phyloP scores from a whole-genome alignment of 2,113 vertebrate species.

The Mungos mungo region DNA sequence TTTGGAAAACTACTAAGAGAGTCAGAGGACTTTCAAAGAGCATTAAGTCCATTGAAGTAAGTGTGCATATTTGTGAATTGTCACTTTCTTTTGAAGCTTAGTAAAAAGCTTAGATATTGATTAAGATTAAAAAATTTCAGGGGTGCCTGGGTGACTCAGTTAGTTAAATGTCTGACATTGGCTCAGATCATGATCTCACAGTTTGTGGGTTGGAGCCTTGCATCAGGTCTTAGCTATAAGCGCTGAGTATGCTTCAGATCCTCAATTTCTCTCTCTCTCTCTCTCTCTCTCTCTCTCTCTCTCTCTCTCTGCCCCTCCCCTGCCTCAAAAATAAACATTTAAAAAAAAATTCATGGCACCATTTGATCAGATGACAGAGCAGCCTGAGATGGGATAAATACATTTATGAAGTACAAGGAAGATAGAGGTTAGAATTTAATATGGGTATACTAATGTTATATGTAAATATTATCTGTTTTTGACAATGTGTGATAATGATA shows the following conservation, averaged over 20 bases:
- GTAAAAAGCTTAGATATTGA: neutral
- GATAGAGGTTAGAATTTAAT: neutral
- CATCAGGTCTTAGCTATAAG: too few species aligned
- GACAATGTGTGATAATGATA: neutral
- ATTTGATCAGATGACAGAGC: neutral
- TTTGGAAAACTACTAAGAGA: neutral
- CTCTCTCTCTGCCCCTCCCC: too few species aligned
- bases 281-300: too few species aligned
- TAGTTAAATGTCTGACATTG: too few species aligned
- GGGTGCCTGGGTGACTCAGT: too few species aligned
- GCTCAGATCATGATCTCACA: too few species aligned
- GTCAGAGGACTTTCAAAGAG: neutral
- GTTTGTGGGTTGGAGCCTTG: too few species aligned
- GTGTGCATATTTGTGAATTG: neutral
- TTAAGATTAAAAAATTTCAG: neutral
- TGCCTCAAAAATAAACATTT: too few species aligned
- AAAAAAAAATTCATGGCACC: neutral
- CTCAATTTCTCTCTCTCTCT: too few species aligned
- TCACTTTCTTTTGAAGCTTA: neutral
- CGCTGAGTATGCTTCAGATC: too few species aligned
- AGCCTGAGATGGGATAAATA: neutral
- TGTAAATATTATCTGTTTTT: neutral
- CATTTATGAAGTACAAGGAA: neutral
- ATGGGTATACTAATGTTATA: neutral
- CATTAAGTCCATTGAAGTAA: neutral